These are phyloP conservation scores for Sebastes fasciatus DNA, from an alignment of 2,113 vertebrate species.

Conservation along the genomic window DNA sequence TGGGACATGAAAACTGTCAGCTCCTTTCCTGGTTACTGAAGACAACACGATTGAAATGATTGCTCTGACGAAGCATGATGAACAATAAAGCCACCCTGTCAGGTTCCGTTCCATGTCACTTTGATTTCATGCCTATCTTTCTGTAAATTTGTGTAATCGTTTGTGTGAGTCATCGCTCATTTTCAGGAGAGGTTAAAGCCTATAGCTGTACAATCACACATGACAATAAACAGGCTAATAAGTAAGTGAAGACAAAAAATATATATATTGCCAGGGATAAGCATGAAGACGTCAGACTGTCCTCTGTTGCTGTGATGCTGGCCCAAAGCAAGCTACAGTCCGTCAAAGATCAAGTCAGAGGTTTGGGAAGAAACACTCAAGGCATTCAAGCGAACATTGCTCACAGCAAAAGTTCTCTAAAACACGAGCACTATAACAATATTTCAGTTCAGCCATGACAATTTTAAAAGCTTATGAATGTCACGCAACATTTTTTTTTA, in stretches of 20 bases:
- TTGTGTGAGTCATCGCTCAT: conserved; percentile 10
- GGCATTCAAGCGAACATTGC: not conserved
- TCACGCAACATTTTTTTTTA: conserved; percentile 10
- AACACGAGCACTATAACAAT: not conserved
- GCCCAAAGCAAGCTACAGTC: not conserved
- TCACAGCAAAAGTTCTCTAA: not conserved
- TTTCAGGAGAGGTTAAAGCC: not conserved
- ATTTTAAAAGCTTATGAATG: conserved; percentile 30
- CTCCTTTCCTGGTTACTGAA: conserved; percentile 2
- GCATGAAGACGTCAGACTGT: not conserved
- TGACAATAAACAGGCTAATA: not conserved
- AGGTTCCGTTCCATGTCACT: conserved; percentile 13
- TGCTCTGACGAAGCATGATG: conserved; percentile 27
- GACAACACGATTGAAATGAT: conserved; percentile 23
- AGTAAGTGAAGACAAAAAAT: not conserved
- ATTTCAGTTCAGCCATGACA: not conserved
- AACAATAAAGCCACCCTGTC: conserved; percentile 12
- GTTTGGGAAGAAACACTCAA: not conserved
- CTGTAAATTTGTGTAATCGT: not conserved
- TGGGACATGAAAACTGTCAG: conserved; percentile 11
- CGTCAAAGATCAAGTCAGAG: conserved; percentile 3
- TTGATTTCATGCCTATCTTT: conserved; percentile 17
- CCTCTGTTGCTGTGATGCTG: not conserved
- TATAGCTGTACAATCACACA: not conserved
- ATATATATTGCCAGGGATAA: not conserved